Percentiles rank a stretch among this genome's conserved stretches.
Evolutionary conservation across 2,888 invertebrate genomes (phyloP).

Genomic region (Drosophila vallismaia): DNA sequence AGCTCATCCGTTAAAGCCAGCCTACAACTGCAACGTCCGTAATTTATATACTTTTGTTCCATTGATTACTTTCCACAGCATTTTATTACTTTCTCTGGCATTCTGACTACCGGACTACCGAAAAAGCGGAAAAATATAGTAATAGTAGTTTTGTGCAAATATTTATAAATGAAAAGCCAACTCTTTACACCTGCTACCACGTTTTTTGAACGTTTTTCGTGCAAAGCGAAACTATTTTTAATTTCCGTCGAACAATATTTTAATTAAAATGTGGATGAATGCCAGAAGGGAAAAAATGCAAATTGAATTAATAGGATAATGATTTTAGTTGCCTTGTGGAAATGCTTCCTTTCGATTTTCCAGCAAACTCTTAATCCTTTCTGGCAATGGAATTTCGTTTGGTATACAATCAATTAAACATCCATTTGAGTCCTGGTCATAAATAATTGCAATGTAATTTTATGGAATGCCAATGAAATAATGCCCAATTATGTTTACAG

Average conservation of each 20-base stretch:
- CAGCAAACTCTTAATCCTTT: neutral
- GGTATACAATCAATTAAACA: conserved; percentile 35
- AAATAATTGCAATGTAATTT: conserved; percentile 36
- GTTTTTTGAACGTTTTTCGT: no score
- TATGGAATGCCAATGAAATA: conserved; percentile 24
- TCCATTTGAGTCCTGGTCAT: conserved; percentile 11
- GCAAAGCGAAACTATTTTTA: conserved; percentile 18
- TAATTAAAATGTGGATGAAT: conserved; percentile 7
- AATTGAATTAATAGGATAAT: neutral
- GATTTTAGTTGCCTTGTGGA: neutral
- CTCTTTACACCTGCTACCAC: conserved; percentile 26
- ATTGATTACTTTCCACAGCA: conserved; percentile 36
- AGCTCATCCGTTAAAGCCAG: conserved; percentile 55
- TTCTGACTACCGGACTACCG: neutral
- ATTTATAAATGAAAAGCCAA: conserved; percentile 30
- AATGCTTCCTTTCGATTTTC: neutral
- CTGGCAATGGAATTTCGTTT: neutral
- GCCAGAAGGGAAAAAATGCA: neutral
- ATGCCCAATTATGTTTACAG: conserved; percentile 25
- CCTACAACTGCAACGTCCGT: conserved; percentile 36
- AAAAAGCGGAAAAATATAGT: conserved; percentile 10
- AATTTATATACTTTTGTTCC: conserved; percentile 47
- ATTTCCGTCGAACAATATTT: neutral
- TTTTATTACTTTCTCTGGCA: conserved; percentile 22
- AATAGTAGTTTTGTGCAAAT: conserved; percentile 7